Base-by-base conservation (phyloP, 2,888 invertebrate species). In the Synanthedon vespiformis region DNA sequence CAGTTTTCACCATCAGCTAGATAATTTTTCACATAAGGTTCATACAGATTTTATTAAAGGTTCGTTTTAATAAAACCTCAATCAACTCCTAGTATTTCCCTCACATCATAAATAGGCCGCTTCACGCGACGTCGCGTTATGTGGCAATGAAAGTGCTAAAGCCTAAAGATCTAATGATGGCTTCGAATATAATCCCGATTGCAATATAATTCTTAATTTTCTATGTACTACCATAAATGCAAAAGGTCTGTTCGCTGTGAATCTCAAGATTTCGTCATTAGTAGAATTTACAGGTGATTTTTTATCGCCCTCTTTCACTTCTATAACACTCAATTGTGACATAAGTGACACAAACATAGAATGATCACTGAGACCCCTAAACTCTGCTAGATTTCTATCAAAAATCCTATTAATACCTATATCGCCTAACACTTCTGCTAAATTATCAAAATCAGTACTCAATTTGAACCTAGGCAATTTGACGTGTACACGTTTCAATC, bases 371-470 rank as follows among this genome's bases (percentile, higher is more conserved):
- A 83, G 76, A 16, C 67, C 65, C 0, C 57, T 60, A 1, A 83
- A 64, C 18, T 81, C 68, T 1, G 80, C 74, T 12, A 59, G 16
- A 0, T 67, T 57, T 2, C 73, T 74, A 54, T 75, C 57, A 55
- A 84, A 84, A n/a, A 81, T 63, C n/a, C 67, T 72, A 41, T 57
- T 65, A 0, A 80, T 62, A 1, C 82, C 82, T 78, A 83, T 79
- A 64, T 84, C 83, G 41, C 60, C 61, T 1, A 83, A 18, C 40
- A 83, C 53, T 53, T 83, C 83, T 0, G 75, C 65, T 11, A 82
- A 58, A 54, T 75, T 80, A 4, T 71, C 70, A 1, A 77, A 27
- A 3, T 69, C 70, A 0, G 74, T 68, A 0, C 56, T 66, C 4
- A 76, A 67, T 56, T 64, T 69, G 54, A 83, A 81, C 47, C 70